Conservation (phyloP, 1,140 invertebrate genomes). For the Bilobella aurantiaca region DNA sequence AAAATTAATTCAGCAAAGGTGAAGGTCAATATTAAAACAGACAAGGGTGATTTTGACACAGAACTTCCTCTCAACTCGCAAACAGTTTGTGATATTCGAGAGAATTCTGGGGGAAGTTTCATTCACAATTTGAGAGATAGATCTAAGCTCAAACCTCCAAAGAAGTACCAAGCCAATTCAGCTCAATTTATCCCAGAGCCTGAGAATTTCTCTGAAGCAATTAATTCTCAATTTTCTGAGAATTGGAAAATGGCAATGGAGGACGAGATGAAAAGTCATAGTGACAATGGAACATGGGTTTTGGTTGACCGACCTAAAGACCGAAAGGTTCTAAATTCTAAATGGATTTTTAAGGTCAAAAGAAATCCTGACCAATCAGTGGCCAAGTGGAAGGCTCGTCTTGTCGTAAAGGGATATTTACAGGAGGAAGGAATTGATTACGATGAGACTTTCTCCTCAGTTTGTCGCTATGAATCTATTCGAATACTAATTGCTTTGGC, state of each 20-base stretch:
- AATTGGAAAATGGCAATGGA: constrained; percentile 30
- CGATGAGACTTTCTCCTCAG: constrained; percentile 35
- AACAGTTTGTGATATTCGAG: too few species aligned
- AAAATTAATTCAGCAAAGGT: too few species aligned
- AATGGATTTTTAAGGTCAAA: constrained; percentile 39
- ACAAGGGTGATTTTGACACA: too few species aligned
- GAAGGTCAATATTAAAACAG: too few species aligned
- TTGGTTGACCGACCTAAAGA: constrained; percentile 38
- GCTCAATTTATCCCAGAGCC: background rate
- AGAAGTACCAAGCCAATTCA: background rate
- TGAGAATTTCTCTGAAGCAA: constrained; percentile 22
- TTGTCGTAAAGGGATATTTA: constrained; percentile 38
- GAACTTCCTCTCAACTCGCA: too few species aligned
- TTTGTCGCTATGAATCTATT: constrained; percentile 29
- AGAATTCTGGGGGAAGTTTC: too few species aligned
- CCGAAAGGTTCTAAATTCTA: constrained; percentile 37
- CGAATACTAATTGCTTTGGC: constrained; percentile 22
- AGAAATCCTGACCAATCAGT: constrained; percentile 35
- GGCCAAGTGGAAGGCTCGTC: constrained; percentile 40
- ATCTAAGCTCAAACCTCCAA: background rate
- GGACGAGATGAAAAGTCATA: constrained; percentile 30
- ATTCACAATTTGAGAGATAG: too few species aligned
- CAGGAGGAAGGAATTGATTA: constrained; percentile 35
- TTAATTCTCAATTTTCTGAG: constrained; percentile 11
- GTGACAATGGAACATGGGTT: constrained; percentile 31